A percentile compares a stretch with the other conserved stretches of the same genome.
phyloP scores from a whole-genome alignment of 2,888 invertebrate species.

The Coremacera marginata region DNA sequence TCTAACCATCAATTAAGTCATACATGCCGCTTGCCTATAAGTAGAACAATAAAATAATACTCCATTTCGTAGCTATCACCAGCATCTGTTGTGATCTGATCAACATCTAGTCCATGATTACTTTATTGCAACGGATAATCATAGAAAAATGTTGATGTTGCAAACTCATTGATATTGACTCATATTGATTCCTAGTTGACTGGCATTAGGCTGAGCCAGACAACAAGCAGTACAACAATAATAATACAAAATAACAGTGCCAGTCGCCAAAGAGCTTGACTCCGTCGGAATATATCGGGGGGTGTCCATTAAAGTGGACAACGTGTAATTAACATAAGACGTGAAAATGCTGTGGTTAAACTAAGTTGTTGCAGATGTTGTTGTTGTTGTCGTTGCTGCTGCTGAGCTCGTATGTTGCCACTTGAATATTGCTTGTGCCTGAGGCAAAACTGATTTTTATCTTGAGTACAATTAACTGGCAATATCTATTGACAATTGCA shows the following conservation, averaged over 20 bases:
- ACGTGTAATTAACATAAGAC: conserved; percentile 26
- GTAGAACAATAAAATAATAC: neutral
- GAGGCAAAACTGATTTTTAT: conserved; percentile 9
- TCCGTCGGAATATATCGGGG: neutral
- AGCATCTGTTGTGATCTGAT: neutral
- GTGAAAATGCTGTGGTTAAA: conserved; percentile 7
- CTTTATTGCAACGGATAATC: neutral
- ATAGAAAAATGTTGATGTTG: neutral
- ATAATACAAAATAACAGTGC: neutral
- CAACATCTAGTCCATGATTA: neutral
- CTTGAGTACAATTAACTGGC: conserved; percentile 13
- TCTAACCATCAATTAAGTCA: conserved; percentile 1
- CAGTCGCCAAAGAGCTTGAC: neutral
- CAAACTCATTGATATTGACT: conserved; percentile 9
- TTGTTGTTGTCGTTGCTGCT: conserved; percentile 33
- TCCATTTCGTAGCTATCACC: neutral
- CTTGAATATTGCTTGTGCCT: conserved; percentile 21
- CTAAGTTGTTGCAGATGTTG: conserved; percentile 15
- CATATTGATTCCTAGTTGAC: conserved; percentile 3
- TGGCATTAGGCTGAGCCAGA: neutral
- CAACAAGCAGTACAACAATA: neutral
- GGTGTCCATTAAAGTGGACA: conserved; percentile 12
- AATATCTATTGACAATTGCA: conserved; percentile 18
- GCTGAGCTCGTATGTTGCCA: neutral
- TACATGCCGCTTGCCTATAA: neutral